A percentile compares a stretch with the other conserved stretches of the same genome.
phyloP scores from a whole-genome alignment of 1,140 invertebrate species.

The Phocides pigmalion region DNA sequence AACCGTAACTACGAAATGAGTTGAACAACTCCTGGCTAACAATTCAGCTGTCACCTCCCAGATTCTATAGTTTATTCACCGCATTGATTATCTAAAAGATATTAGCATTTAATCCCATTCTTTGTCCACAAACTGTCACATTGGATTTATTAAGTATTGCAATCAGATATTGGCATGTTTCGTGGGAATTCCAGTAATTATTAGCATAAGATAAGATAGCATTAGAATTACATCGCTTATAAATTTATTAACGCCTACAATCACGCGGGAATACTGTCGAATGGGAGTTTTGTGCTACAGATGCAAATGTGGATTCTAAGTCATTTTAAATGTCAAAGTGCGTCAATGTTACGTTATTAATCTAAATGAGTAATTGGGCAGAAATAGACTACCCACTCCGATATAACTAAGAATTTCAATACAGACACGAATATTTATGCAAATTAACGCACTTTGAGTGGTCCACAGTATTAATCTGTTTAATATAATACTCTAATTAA shows the following conservation, averaged over 20 bases:
- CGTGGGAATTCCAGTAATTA: conserved; percentile 61
- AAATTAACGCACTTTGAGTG: too few relatives aligned
- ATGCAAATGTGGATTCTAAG: conserved; percentile 16
- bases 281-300: conserved; percentile 21
- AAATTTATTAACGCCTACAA: conserved; percentile 53
- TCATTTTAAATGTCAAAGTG: conserved; percentile 24
- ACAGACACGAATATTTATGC: too few relatives aligned
- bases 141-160: conserved; percentile 54
- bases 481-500: too few relatives aligned
- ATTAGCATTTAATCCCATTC: conserved; percentile 61
- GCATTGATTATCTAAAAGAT: conserved; percentile 41
- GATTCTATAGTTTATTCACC: conserved; percentile 30
- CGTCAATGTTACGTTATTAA: conserved; percentile 7
- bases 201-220: conserved; percentile 52
- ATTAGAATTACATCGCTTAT: conserved; percentile 47
- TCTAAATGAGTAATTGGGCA: conserved; percentile 8
- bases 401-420: too few relatives aligned
- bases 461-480: too few relatives aligned
- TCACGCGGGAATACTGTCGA: conserved; percentile 9
- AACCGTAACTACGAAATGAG: conserved; percentile 14
- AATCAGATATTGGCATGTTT: conserved; percentile 59
- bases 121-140: conserved; percentile 51
- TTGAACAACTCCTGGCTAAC: conserved; percentile 21
- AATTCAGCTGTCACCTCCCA: conserved; percentile 36
- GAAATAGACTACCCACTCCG: too few relatives aligned